Conservation (phyloP, 2,797 vertebrate genomes). For the Poeciliopsis gracilis region DNA sequence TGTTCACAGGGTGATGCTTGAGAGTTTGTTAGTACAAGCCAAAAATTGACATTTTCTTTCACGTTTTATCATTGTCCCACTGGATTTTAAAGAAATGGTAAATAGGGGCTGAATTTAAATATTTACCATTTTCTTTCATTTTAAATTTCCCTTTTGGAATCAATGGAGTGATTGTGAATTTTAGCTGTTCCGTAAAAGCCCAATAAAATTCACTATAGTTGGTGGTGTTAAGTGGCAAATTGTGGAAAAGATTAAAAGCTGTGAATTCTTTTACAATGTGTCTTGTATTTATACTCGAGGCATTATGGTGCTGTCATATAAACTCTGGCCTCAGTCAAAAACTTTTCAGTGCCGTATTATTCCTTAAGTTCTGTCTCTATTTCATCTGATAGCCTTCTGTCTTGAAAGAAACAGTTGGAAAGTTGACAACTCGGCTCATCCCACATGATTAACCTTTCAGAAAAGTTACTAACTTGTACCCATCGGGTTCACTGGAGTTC, state of each 20-base stretch:
- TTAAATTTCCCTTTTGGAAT: not conserved
- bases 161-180: not conserved
- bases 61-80: not conserved
- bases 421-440: not conserved
- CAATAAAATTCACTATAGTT: not conserved
- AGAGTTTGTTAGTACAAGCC: not conserved
- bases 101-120: not conserved
- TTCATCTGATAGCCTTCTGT: not conserved
- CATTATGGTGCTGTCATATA: not conserved
- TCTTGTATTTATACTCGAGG: not conserved
- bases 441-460: not conserved
- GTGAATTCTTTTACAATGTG: not conserved
- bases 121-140: not conserved
- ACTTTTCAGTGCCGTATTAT: not conserved
- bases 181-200: not conserved
- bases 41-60: not conserved
- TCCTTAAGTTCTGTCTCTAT: not conserved
- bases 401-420: conserved; percentile 16
- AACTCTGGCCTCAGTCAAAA: not conserved
- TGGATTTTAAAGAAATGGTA: not conserved
- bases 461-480: not conserved
- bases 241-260: not conserved
- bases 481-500: not conserved
- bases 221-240: not conserved
- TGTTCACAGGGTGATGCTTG: not conserved